These are phyloP conservation scores for Anas bahamensis DNA, from an alignment of 2,797 vertebrate genomes.

Conservation along the genomic window DNA sequence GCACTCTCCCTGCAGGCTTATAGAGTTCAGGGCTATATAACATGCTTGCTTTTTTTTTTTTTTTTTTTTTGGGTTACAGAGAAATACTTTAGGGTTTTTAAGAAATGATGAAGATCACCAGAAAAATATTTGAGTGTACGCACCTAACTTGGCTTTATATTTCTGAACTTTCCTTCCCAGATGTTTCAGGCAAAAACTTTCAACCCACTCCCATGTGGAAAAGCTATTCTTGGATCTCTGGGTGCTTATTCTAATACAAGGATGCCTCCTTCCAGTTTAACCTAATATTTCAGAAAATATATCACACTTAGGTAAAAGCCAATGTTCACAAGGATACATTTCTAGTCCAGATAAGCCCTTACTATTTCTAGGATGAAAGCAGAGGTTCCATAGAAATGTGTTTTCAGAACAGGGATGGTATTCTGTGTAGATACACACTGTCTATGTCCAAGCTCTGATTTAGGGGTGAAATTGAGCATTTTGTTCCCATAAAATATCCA, in stretches of 20 bases:
- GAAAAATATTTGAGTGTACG: background rate
- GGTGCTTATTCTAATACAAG: background rate
- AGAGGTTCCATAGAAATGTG: background rate
- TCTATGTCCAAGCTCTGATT: background rate
- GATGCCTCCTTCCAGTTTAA: background rate
- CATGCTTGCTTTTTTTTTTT: background rate
- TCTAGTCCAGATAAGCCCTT: background rate
- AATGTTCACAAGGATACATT: background rate
- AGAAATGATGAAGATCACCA: background rate
- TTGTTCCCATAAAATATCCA: background rate
- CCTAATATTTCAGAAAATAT: background rate
- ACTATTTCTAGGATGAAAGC: background rate
- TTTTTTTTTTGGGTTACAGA: background rate
- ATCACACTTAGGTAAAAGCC: background rate
- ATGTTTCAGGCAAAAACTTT: background rate
- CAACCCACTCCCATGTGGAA: background rate
- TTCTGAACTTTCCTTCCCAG: background rate
- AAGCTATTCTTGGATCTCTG: background rate
- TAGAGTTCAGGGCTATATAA: background rate
- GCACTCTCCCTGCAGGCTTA: background rate
- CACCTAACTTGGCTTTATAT: background rate
- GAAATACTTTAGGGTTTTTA: background rate
- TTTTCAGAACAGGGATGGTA: background rate
- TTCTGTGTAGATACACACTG: fast-evolving
- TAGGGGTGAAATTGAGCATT: background rate